Percentiles rank a stretch among this genome's conserved stretches.
Conservation (phyloP, 2,888 invertebrate genomes). For the Cremastinae sp. region DNA sequence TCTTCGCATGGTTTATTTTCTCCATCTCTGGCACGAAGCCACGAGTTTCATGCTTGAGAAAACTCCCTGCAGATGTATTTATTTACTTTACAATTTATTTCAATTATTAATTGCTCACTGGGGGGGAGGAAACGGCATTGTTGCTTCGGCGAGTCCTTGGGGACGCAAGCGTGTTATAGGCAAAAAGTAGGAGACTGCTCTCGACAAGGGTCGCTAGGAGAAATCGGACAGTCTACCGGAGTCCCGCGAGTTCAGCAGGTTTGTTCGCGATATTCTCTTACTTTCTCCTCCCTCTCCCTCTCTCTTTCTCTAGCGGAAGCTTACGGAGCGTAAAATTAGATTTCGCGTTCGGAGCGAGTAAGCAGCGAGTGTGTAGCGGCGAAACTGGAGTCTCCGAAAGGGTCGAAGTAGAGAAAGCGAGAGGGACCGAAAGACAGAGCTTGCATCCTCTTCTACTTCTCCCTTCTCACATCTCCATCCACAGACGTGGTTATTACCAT, state of each 20-base stretch:
- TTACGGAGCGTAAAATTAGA: slow-evolving; percentile 69
- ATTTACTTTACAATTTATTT: slow-evolving; percentile 1
- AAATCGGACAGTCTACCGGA: slow-evolving; percentile 46
- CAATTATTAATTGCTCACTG: slow-evolving; percentile 2
- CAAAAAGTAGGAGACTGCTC: slow-evolving; percentile 43
- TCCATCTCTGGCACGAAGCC: too few species aligned
- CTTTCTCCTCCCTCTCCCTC: slow-evolving; percentile 8
- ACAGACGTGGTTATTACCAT: neutral
- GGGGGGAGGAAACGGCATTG: slow-evolving; percentile 10
- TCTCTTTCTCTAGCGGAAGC: slow-evolving; percentile 56
- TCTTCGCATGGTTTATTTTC: too few species aligned
- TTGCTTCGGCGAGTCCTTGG: slow-evolving; percentile 39
- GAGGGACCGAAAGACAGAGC: slow-evolving; percentile 25
- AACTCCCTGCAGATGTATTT: too few species aligned
- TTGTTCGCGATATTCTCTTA: slow-evolving; percentile 54
- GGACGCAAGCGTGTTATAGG: slow-evolving; percentile 38
- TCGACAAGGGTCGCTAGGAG: slow-evolving; percentile 26
- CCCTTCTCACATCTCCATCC: slow-evolving; percentile 6
- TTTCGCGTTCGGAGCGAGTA: slow-evolving; percentile 63
- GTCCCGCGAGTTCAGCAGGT: slow-evolving; percentile 64
- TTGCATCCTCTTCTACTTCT: slow-evolving; percentile 38
- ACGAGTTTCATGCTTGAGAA: too few species aligned
- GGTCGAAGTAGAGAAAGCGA: slow-evolving; percentile 39
- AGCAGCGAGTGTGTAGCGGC: slow-evolving; percentile 47
- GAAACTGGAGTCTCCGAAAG: slow-evolving; percentile 30